phyloP scores from a whole-genome alignment of 35 echinoderm and acorn worm genomes.

The Apostichopus parvimensis region DNA sequence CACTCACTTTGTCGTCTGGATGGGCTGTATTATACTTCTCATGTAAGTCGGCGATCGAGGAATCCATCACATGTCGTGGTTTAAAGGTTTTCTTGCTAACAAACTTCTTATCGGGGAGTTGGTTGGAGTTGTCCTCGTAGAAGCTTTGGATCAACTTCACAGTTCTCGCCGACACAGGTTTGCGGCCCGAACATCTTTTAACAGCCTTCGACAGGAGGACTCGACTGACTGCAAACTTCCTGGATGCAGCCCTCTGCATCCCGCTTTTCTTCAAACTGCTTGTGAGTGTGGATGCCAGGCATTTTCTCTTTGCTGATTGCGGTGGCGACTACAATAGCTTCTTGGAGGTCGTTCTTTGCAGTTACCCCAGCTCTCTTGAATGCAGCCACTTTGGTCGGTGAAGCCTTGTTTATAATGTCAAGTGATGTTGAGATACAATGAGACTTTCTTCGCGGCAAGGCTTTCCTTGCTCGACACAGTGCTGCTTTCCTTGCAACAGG shows the following conservation, averaged over 20 bases:
- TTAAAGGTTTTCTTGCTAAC: constrained; percentile 64
- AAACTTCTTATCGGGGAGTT: constrained; percentile 64
- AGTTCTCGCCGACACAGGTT: constrained; percentile 52
- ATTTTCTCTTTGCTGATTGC: constrained; percentile 21
- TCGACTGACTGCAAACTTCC: constrained; percentile 33
- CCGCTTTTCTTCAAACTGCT: not conserved
- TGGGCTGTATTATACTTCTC: constrained; percentile 52
- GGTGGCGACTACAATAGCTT: constrained; percentile 20
- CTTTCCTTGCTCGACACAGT: constrained; percentile 14
- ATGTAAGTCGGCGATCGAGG: constrained; percentile 61
- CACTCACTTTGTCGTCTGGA: constrained; percentile 61
- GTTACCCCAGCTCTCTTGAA: constrained; percentile 47
- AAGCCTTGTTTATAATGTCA: constrained; percentile 34
- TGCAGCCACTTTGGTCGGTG: constrained; percentile 28
- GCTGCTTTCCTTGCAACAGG: not conserved
- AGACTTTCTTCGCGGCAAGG: constrained; percentile 25
- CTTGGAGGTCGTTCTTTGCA: not conserved
- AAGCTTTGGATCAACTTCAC: constrained; percentile 58
- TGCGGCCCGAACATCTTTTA: constrained; percentile 56
- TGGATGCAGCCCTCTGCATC: constrained; percentile 13
- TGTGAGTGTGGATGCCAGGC: not conserved
- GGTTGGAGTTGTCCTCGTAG: constrained; percentile 66
- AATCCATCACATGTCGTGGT: constrained; percentile 61
- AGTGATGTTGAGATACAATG: constrained; percentile 37
- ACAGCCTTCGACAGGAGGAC: constrained; percentile 4